Base-by-base conservation (phyloP, 37 sponge, comb jelly and placozoan genomes). In the Halisarca cf. caerulea region DNA sequence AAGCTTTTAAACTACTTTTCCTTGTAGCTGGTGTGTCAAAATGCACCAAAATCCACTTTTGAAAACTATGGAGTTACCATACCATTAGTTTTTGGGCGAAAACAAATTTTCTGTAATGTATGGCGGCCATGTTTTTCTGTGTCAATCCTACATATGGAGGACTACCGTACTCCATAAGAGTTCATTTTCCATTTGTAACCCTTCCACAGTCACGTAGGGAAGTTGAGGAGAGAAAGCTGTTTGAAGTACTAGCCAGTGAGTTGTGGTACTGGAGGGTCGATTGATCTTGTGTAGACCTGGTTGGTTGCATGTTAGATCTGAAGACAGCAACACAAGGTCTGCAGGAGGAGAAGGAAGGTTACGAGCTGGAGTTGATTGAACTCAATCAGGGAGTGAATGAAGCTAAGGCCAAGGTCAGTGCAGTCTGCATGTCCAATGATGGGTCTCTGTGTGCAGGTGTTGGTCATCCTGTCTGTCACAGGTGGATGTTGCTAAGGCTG, bases 321-420 rank as follows among this genome's bases (percentile, higher is more conserved):
- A 91, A 82, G 72, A 81, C 70, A 44, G 94, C 91, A 42, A 96
- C 97, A 27, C 42, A 82, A 45, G 94, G 66, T 0, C 92, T 94
- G 17, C 97, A 94, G 62, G 69, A 66, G n/a, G 97, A 96, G 70
- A 96, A 96, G 86, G 97, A 96, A 87, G 86, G n/a, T 3, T 57
- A 88, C 24, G 97, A 94, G 80, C 45, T 59, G 37, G 58, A 86
- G 51, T 62, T 96, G 64, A 59, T 96, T 33, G 83, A 35, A 64
- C 71, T 88, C 74, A 93, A 82, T 17, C 84, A 91, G 38, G 73
- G 42, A 32, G 88, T 86, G 28, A 91, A 94, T 58, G 80, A 83
- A n/a, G 88, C 92, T 0, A 94, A 87, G 39, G 88, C 97, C 6
- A 87, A 88, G 80, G 92, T 92, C 39, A 21, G 59, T 73, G 11